phyloP scores from a whole-genome alignment of 2,797 vertebrate genomes.

The Melopsittacus undulatus region DNA sequence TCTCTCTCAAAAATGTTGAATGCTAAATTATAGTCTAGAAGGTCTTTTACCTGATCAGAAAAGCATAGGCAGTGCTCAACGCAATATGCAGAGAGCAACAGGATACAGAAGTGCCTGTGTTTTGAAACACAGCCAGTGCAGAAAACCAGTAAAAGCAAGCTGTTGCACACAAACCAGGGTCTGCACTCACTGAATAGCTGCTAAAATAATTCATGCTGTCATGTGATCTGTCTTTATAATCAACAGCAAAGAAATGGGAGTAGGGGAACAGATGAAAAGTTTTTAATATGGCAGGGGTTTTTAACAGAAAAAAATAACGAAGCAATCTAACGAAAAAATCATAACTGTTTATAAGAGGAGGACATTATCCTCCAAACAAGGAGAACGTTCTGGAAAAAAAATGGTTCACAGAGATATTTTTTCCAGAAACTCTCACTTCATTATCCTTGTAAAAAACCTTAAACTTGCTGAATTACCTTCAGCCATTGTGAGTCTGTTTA shows the following conservation, averaged over 20 bases:
- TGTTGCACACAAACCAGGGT: neutral
- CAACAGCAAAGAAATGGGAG: neutral
- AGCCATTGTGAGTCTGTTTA: slow-evolving; percentile 56
- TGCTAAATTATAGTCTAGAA: neutral
- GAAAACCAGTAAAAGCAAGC: neutral
- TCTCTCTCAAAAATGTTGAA: neutral
- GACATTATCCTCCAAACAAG: slow-evolving; percentile 38
- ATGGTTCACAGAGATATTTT: slow-evolving; percentile 52
- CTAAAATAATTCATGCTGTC: neutral
- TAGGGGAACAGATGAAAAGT: neutral
- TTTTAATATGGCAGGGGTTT: neutral
- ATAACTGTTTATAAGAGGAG: slow-evolving; percentile 1
- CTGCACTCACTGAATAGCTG: neutral
- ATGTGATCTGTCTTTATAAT: neutral
- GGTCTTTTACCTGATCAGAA: neutral
- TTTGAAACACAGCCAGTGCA: neutral
- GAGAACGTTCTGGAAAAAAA: slow-evolving; percentile 65
- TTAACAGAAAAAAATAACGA: slow-evolving; percentile 48
- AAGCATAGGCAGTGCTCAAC: accelerated
- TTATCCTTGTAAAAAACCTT: slow-evolving; percentile 65
- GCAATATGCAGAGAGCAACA: neutral
- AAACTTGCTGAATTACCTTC: slow-evolving; percentile 68
- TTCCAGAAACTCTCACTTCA: slow-evolving; percentile 75
- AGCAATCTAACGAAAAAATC: slow-evolving; percentile 28
- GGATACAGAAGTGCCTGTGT: neutral